Evolutionary conservation across 2,888 invertebrate species (phyloP).

Genomic region (Calameuta idolon): DNA sequence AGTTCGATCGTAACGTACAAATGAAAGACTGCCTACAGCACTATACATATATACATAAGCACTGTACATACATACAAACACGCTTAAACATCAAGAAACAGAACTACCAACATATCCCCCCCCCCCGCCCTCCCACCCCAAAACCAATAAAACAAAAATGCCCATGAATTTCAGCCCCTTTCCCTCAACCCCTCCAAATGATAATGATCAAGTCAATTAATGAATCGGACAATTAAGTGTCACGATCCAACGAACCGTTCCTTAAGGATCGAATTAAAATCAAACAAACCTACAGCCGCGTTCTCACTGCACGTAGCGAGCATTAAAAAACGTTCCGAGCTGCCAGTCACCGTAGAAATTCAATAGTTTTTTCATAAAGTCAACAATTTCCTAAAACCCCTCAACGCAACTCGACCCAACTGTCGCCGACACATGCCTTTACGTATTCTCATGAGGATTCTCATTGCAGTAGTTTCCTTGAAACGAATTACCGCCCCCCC

Average conservation of each 20-base stretch:
- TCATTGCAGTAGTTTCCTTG: background rate
- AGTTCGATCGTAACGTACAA: conserved; percentile 33
- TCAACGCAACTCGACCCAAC: background rate
- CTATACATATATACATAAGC: background rate
- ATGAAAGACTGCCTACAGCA: background rate
- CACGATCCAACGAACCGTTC: background rate
- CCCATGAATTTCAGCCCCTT: background rate
- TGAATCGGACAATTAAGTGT: background rate
- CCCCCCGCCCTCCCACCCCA: background rate
- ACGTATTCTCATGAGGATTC: background rate
- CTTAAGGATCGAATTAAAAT: background rate
- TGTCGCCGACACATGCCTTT: background rate
- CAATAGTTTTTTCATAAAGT: background rate
- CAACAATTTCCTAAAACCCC: background rate
- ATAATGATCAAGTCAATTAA: conserved; percentile 4
- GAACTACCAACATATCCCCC: background rate
- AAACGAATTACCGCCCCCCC: background rate
- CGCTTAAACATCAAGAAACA: background rate
- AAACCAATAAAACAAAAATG: background rate
- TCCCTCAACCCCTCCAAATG: background rate
- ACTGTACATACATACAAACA: background rate
- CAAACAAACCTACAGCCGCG: background rate
- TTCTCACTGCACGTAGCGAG: background rate
- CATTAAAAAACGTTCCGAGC: background rate
- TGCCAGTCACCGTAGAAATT: background rate